Evolutionary conservation across 2,113 vertebrate species (phyloP), one percentile per base, ranked within the genome.

Genomic region (Ciconia boyciana): DNA sequence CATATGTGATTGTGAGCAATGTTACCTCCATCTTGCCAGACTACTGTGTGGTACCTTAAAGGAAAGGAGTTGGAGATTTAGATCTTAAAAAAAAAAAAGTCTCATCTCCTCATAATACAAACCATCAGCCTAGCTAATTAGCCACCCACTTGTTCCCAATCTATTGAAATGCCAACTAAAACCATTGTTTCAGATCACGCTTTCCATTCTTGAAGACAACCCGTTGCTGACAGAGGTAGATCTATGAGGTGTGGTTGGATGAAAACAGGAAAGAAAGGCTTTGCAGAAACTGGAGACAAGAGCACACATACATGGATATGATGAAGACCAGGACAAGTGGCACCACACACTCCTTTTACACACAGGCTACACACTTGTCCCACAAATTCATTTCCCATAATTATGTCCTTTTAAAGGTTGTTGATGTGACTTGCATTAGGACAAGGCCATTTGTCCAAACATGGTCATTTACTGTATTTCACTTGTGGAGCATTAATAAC

Each of bases 141-240:
- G 1, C 14, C n/a, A 41, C 4, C 7, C 13, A 48, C 12, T 44
- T 69, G 29, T 57, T 77, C 34, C 32, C 29, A 76, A 9, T 52
- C 36, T 55, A 11, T n/a, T 69, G 58, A 83, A 72, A 89, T 57
- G 21, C 3, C 17, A 74, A 2, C 22, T 44, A 51, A 60, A 83
- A 31, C 10, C 41, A 52, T 51, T 91, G 16, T 20, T 80, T 68
- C 66, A 68, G 43, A 55, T 16, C 9, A 31, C 0, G 1, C 15
- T 54, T 82, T 31, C 11, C 13, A 16, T 57, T 89, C 26, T 76
- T 57, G 71, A 89, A 36, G 44, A 57, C 4, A 68, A 6, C 6
- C 7, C 3, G 0, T 3, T 46, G 13, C 25, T 51, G 32, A 9
- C 0, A 68, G 28, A 86, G 3, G 25, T 18, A 57, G 43, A 62